Evolutionary conservation across 2,888 invertebrate genomes (phyloP), one percentile per base, ranked within the genome.

Genomic region (Ischnura elegans): DNA sequence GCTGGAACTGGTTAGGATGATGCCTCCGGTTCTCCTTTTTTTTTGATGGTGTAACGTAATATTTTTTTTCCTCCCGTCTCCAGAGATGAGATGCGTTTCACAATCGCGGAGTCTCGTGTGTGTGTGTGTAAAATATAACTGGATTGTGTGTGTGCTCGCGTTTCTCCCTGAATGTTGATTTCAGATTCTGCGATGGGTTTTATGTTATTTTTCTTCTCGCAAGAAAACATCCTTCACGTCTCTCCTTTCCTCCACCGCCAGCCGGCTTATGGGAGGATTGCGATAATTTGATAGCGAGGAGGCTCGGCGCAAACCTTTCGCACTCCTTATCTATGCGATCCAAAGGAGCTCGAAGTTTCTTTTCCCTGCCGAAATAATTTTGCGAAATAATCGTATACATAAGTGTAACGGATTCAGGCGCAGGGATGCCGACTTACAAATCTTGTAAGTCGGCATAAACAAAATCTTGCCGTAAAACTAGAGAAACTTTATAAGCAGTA

Each of bases 21-120:
- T 76, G 36, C 76, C 0, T 21, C 4, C 16, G 61, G 76, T 36
- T 29, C 36, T 36, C 36, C 36, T 76, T n/a, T 29, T 76, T 36
- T 76, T 76, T 76, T n/a, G 66, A 29, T 66, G 21, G 66, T 29
- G 76, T 76, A 76, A 76, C 36, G 36, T 36, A 76, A 76, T 76
- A 76, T 76, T 76, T 76, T 76, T 76, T 76, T 36, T 36, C 36
- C 76, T 36, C 36, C 36, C 76, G 29, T 76, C 76, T n/a, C 76
- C 36, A 36, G 76, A 76, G 76, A 76, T 76, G 76, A 76, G 76
- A 76, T 76, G 76, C 76, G 29, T 76, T 76, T 36, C 76, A 36
- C 76, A 76, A 76, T 76, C 76, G n/a, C n/a, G 36, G 29, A 76
- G 76, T 76, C 76, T n/a, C n/a, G n/a, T n/a, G n/a, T n/a, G n/a